A percentile compares a stretch with the other conserved stretches of the same genome.
phyloP scores from a whole-genome alignment of 2,888 invertebrate species.

The Gasteruption jaculator region DNA sequence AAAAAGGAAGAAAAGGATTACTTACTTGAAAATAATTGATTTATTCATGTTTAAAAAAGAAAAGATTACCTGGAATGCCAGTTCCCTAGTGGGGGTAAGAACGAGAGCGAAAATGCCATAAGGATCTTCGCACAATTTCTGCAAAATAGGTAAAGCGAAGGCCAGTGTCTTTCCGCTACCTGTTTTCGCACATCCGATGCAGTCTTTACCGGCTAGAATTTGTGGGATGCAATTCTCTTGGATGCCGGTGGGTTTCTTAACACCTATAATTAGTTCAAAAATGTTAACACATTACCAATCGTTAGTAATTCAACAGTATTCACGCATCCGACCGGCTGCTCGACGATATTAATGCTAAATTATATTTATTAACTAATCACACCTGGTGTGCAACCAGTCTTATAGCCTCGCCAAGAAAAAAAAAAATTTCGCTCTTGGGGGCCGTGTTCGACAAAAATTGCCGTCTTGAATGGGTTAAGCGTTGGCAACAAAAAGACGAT shows the following conservation, averaged over 20 bases:
- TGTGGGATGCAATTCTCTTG: slow-evolving; percentile 77
- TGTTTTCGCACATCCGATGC: slow-evolving; percentile 95
- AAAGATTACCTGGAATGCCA: slow-evolving; percentile 71
- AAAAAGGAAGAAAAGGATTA: neutral
- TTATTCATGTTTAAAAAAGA: slow-evolving; percentile 9
- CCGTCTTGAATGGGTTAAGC: no score
- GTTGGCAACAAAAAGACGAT: no score
- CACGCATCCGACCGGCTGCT: no score
- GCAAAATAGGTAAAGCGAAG: slow-evolving; percentile 91
- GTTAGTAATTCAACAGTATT: no score
- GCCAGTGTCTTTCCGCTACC: slow-evolving; percentile 98
- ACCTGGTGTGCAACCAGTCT: no score
- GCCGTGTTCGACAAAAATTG: no score
- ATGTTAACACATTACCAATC: neutral
- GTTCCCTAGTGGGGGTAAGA: slow-evolving; percentile 90
- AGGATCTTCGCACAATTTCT: slow-evolving; percentile 88
- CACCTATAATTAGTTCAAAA: slow-evolving; percentile 55
- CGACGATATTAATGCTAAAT: no score
- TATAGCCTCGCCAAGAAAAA: no score
- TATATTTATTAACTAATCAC: no score
- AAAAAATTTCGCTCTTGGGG: no score
- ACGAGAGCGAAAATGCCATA: slow-evolving; percentile 94
- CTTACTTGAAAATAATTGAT: no score
- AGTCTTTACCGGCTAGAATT: slow-evolving; percentile 77
- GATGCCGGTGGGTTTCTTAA: slow-evolving; percentile 75